Conservation (phyloP, 2,888 invertebrate genomes). For the Rutpela maculata region DNA sequence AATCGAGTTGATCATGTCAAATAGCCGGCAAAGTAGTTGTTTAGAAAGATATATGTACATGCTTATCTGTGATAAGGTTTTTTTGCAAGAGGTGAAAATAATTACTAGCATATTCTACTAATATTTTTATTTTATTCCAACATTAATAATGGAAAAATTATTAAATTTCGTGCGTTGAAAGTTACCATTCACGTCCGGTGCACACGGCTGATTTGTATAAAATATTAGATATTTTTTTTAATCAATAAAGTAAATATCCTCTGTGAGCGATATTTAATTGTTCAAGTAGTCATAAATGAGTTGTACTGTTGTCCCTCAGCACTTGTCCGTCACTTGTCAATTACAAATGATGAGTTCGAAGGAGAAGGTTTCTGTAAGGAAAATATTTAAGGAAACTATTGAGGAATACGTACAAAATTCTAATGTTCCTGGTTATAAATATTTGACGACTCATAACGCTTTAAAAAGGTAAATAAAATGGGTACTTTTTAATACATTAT, state of each 20-base stretch:
- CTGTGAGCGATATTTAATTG: background rate
- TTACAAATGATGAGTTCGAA: background rate
- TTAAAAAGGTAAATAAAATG: conserved; percentile 25
- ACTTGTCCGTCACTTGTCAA: background rate
- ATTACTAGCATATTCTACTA: too few relatives aligned
- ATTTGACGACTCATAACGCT: conserved; percentile 16
- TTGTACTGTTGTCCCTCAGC: background rate
- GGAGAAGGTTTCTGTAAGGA: background rate
- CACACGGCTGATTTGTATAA: background rate
- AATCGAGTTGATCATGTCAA: too few relatives aligned
- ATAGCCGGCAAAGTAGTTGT: too few relatives aligned
- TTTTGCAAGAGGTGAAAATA: too few relatives aligned
- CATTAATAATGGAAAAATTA: background rate
- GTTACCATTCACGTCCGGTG: background rate
- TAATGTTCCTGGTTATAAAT: conserved; percentile 40
- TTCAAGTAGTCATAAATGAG: background rate
- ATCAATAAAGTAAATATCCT: background rate
- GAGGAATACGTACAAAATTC: conserved; percentile 11
- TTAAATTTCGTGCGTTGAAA: background rate
- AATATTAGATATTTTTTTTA: background rate
- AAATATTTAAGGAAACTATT: conserved; percentile 2
- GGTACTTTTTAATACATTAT: too few relatives aligned
- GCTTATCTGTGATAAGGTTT: too few relatives aligned
- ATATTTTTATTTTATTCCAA: too few relatives aligned
- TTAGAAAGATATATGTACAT: too few relatives aligned